phyloP scores from a whole-genome alignment of 2,113 vertebrate species.

The Elephas maximus region DNA sequence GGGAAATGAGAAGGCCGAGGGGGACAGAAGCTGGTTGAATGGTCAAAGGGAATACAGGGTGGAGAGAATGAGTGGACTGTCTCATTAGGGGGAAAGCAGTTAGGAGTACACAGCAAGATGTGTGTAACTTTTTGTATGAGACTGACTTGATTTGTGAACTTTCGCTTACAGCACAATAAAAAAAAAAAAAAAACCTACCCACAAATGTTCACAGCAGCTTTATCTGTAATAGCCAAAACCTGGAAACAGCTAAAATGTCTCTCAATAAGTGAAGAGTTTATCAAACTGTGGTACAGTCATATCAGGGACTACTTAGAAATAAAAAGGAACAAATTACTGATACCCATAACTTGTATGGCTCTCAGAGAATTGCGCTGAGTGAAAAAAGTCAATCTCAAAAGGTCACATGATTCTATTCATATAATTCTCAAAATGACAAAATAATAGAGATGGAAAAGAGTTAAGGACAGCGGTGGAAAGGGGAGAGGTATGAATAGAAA shows the following conservation, averaged over 20 bases:
- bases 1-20: no score
- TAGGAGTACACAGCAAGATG: no score
- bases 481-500: not conserved
- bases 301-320: not conserved
- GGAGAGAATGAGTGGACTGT: no score
- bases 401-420: not conserved
- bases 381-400: conserved; percentile 48
- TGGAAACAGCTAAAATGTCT: conserved; percentile 2
- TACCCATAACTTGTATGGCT: not conserved
- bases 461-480: not conserved
- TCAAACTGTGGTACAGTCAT: not conserved
- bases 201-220: not conserved
- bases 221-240: conserved; percentile 30
- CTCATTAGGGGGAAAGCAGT: no score
- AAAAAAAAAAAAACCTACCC: not conserved
- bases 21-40: no score
- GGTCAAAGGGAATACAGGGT: no score
- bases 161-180: no score
- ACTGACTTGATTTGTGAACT: no score
- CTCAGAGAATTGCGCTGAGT: not conserved
- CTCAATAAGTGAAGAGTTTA: not conserved
- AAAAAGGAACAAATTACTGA: not conserved
- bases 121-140: no score
- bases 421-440: conserved; percentile 7
- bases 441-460: not conserved